phyloP scores from a whole-genome alignment of 2,888 invertebrate species.

The Teinopalpus imperialis region DNA sequence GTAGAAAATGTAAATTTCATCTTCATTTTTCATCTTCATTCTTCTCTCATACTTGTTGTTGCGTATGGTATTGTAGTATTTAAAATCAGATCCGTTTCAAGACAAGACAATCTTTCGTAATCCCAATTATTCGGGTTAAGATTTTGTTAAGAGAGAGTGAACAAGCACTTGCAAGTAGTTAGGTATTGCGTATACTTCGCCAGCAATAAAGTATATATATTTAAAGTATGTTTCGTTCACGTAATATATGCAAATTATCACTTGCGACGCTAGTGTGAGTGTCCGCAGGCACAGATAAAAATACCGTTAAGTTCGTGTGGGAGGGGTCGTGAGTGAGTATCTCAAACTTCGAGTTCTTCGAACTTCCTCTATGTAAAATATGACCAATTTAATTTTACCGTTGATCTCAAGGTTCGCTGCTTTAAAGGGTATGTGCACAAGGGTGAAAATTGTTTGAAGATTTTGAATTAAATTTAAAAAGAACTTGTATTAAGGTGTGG shows the following conservation, averaged over 20 bases:
- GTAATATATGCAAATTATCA: constrained; percentile 30
- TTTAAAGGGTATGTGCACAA: background rate
- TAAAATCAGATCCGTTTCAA: too few species aligned
- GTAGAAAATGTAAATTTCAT: too few species aligned
- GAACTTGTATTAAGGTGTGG: constrained; percentile 15
- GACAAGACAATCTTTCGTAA: constrained; percentile 40
- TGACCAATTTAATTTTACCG: background rate
- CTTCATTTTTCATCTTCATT: too few species aligned
- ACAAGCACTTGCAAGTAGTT: constrained; percentile 24
- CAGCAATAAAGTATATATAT: constrained; percentile 11
- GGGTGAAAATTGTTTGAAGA: constrained; percentile 10
- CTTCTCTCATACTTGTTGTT: too few species aligned
- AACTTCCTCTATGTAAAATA: constrained; percentile 32
- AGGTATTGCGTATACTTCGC: constrained; percentile 11
- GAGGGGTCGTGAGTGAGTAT: constrained; percentile 43
- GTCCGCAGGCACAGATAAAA: constrained; percentile 40
- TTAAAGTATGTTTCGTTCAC: constrained; percentile 17
- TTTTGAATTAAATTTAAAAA: constrained; percentile 4
- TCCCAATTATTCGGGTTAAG: constrained; percentile 45
- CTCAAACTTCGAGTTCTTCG: constrained; percentile 40
- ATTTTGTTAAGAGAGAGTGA: too few species aligned
- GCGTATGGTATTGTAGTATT: too few species aligned
- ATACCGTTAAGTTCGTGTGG: constrained; percentile 45
- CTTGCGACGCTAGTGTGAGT: constrained; percentile 27
- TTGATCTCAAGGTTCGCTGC: background rate